Base-by-base conservation (phyloP, 2,888 invertebrate genomes). In the Mamestra brassicae region DNA sequence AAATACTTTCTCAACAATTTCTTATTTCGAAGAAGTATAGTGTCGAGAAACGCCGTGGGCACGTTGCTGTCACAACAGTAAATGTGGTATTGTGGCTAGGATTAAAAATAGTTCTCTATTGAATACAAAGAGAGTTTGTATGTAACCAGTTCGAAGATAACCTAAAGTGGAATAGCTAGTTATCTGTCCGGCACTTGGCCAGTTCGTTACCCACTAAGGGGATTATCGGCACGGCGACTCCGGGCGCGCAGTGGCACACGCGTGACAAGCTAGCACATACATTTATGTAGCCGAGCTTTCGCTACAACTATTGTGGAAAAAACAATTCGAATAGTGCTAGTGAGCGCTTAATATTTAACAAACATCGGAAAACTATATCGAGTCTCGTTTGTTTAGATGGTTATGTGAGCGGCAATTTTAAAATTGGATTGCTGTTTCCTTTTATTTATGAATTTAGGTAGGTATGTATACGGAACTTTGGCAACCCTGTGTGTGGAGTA, bases 131-230 rank as follows among this genome's bases (percentile, higher is more conserved):
- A 74, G 74, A 69, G 74, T 78, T 76, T 74, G 58, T 70, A 60
- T 63, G 67, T 80, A 66, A 76, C 80, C 69, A 84, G 77, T 87
- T 86, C 76, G 67, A 81, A 90, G 90, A 89, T 88, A 88, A 81
- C 76, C 85, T 82, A 90, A 89, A 92, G 91, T 92, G 91, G 91
- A 92, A 91, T 91, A 89, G 89, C 90, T 91, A 90, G 91, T 93
- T 91, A 93, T 91, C 90, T 89, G 89, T 85, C 88, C 83, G 80
- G 86, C 90, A 90, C 90, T 90, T 91, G 91, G 90, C 88, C 90
- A 91, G 94, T 94, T 94, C 94, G 93, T 94, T 93, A 93, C 88
- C 89, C 92, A 91, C 91, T 94, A 94, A 95, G 90, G 89, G 94
- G 95, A 94, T 95, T 94, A 95, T 85, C 88, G 88, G 87, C 87